Base-by-base conservation (phyloP, 2,888 invertebrate species). In the Cephus rjabovi region DNA sequence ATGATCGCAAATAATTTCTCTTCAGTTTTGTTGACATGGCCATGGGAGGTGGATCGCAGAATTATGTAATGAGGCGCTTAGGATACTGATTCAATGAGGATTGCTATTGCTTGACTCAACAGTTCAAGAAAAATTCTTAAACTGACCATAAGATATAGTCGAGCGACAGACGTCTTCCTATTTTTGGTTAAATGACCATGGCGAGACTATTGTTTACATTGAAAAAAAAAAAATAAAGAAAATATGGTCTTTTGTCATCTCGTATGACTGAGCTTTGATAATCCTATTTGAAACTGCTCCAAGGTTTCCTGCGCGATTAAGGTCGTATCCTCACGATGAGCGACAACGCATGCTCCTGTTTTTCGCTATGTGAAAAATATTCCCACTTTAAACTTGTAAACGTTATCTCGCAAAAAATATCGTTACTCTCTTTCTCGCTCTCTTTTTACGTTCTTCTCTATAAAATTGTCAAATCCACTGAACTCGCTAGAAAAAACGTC, bases 371-470 rank as follows among this genome's bases (percentile, higher is more conserved):
- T 88, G 84, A 88, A 89, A 90, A 90, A 90, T 87, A 89, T 87
- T 80, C 0, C 83, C 74, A 84, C 86, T 85, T 83, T 79, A 85
- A 80, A 83, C 81, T 83, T 82, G 87, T 87, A 88, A 89, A 89
- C 80, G 84, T 87, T 90, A 87, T 86, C 81, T 87, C 88, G 87
- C 88, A 87, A 90, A 91, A 90, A 91, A 90, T 89, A 90, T 89
- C 81, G 79, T 85, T 87, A 79, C 82, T 73, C 75, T 71, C 15
- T 71, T 76, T 34, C 40, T 71, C 75, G 74, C 75, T 78, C 70
- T 83, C 83, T 77, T 69, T 78, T 78, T 69, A 78, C 83, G 79
- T 81, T 81, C 81, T 86, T 86, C 86, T 90, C 86, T 89, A 88
- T 89, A 89, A 89, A 88, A 90, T 86, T 87, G 86, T 85, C 81